phyloP scores from a whole-genome alignment of 2,888 invertebrate genomes.

The Epiblema foenella region DNA sequence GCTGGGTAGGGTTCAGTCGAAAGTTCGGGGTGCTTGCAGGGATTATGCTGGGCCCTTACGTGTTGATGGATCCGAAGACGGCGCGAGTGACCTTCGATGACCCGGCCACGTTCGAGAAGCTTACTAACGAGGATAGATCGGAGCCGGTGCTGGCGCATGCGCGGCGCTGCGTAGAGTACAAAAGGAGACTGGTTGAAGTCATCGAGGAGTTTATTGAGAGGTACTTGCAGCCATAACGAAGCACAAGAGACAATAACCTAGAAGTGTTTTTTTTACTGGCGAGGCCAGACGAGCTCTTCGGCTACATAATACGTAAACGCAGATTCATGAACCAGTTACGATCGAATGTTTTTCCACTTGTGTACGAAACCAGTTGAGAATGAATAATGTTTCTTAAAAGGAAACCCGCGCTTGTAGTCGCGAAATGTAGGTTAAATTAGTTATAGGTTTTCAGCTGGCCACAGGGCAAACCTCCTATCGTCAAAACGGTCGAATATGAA shows the following conservation, averaged over 20 bases:
- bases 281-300: neutral
- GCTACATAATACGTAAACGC: too few species aligned
- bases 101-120: slow-evolving; percentile 20
- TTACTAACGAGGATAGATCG: slow-evolving; percentile 28
- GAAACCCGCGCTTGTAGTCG: too few species aligned
- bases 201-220: slow-evolving; percentile 34
- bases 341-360: too few species aligned
- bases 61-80: slow-evolving; percentile 25
- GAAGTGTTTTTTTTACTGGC: neutral
- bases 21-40: slow-evolving; percentile 48
- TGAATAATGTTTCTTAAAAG: too few species aligned
- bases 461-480: too few species aligned
- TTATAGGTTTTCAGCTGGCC: too few species aligned
- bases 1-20: slow-evolving; percentile 49
- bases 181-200: slow-evolving; percentile 4
- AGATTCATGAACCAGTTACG: too few species aligned
- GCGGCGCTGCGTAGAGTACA: slow-evolving; percentile 15
- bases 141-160: slow-evolving; percentile 33
- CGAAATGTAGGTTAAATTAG: too few species aligned
- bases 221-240: neutral
- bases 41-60: slow-evolving; percentile 25
- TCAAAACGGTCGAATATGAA: too few species aligned
- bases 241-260: neutral
- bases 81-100: slow-evolving; percentile 30
- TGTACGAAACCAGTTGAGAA: too few species aligned